phyloP scores from a whole-genome alignment of 2,797 vertebrate species.

The Centropyge bicolor region DNA sequence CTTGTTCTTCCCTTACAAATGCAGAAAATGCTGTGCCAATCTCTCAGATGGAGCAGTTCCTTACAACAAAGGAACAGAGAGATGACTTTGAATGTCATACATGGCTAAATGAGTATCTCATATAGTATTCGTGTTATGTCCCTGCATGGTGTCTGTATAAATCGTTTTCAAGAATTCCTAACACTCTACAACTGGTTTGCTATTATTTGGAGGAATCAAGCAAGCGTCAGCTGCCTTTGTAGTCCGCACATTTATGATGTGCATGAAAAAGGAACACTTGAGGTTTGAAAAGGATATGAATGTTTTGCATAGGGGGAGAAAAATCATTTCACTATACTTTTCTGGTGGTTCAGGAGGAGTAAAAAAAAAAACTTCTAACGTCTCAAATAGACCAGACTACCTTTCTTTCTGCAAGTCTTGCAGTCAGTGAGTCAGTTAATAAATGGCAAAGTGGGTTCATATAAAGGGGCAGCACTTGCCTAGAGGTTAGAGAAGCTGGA shows the following conservation, averaged over 20 bases:
- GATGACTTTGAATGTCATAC: constrained; percentile 52
- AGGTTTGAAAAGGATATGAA: constrained; percentile 43
- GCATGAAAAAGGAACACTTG: constrained; percentile 48
- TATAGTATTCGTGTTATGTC: constrained; percentile 43
- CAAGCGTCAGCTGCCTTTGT: constrained; percentile 28
- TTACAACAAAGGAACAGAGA: constrained; percentile 49
- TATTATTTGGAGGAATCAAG: constrained; percentile 52
- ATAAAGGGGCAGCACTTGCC: constrained; percentile 62
- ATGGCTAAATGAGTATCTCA: constrained; percentile 53
- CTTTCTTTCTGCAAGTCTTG: constrained; percentile 42
- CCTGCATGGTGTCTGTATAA: constrained; percentile 28
- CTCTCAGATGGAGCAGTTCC: constrained; percentile 46
- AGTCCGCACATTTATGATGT: constrained; percentile 27
- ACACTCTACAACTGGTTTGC: constrained; percentile 29
- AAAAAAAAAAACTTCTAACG: constrained; percentile 10
- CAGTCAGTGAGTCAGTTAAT: constrained; percentile 64
- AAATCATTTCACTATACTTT: constrained; percentile 20
- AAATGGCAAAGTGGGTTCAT: constrained; percentile 70
- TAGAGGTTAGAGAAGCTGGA: constrained; percentile 57
- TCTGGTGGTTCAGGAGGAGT: constrained; percentile 12
- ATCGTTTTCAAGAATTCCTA: constrained; percentile 7
- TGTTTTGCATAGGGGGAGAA: constrained; percentile 22
- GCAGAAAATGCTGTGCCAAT: constrained; percentile 46
- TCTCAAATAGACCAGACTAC: constrained; percentile 31
- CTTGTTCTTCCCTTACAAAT: constrained; percentile 51